phyloP scores from a whole-genome alignment of 1,140 invertebrate genomes.

The Acromyrmex heyeri region DNA sequence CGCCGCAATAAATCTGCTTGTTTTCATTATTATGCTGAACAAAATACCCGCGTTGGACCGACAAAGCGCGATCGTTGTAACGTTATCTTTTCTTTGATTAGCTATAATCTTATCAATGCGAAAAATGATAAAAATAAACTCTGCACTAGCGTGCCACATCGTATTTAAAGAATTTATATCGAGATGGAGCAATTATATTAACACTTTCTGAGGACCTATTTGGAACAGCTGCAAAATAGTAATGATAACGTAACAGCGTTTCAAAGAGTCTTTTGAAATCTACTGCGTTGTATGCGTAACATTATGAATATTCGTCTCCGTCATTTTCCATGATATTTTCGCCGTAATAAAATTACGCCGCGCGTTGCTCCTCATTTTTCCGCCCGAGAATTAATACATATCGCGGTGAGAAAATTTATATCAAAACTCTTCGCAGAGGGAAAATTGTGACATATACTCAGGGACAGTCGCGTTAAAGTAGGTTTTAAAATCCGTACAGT shows the following conservation, averaged over 20 bases:
- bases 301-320: slow-evolving; percentile 26
- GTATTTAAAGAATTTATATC: neutral
- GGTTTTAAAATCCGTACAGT: neutral
- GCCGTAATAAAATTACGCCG: slow-evolving; percentile 31
- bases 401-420: neutral
- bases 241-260: slow-evolving; percentile 23
- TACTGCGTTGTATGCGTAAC: neutral
- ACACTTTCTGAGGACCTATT: neutral
- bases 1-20: slow-evolving; percentile 31
- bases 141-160: neutral
- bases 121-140: neutral
- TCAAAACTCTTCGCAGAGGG: slow-evolving; percentile 25
- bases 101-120: neutral
- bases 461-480: neutral
- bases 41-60: neutral
- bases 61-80: neutral
- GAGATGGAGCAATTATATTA: neutral
- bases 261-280: slow-evolving; percentile 1
- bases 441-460: neutral
- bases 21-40: slow-evolving; percentile 35
- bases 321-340: slow-evolving; percentile 1
- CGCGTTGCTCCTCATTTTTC: slow-evolving; percentile 33
- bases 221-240: slow-evolving; percentile 3
- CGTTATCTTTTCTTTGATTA: neutral
- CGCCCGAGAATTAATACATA: slow-evolving; percentile 39